These are phyloP conservation scores for Odontocerum albicorne DNA, from an alignment of 2,888 invertebrate genomes.

Conservation along the genomic window DNA sequence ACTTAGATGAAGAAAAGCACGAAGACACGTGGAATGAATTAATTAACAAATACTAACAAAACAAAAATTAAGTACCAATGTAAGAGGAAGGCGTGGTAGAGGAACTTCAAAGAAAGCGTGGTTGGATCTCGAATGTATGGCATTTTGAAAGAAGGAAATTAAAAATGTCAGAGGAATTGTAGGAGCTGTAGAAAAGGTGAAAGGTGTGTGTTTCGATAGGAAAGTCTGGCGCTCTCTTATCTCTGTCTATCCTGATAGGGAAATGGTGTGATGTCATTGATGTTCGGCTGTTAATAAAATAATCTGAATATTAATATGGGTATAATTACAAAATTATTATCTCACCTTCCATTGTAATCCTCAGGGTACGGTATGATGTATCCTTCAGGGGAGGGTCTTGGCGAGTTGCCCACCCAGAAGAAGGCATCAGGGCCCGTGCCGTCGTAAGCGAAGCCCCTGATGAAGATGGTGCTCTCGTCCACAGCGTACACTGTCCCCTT, in stretches of 20 bases:
- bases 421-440: constrained; percentile 86
- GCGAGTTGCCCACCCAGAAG: constrained; percentile 87
- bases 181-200: no score
- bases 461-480: constrained; percentile 85
- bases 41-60: no score
- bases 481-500: constrained; percentile 83
- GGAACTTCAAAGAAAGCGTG: no score
- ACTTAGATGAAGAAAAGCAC: background rate
- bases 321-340: constrained; percentile 23
- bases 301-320: background rate
- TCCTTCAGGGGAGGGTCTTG: constrained; percentile 80
- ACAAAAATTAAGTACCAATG: no score
- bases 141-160: no score
- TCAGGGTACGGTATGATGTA: constrained; percentile 86
- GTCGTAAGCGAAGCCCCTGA: constrained; percentile 86
- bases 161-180: no score
- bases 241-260: no score
- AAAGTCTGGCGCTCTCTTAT: no score
- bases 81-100: no score
- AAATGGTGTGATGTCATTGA: background rate
- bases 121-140: no score
- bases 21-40: background rate
- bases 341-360: constrained; percentile 77
- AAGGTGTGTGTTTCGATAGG: no score
- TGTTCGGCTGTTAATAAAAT: background rate